Conservation (phyloP, 2,888 invertebrate genomes). For the Venustoraphidia nigricollis region DNA sequence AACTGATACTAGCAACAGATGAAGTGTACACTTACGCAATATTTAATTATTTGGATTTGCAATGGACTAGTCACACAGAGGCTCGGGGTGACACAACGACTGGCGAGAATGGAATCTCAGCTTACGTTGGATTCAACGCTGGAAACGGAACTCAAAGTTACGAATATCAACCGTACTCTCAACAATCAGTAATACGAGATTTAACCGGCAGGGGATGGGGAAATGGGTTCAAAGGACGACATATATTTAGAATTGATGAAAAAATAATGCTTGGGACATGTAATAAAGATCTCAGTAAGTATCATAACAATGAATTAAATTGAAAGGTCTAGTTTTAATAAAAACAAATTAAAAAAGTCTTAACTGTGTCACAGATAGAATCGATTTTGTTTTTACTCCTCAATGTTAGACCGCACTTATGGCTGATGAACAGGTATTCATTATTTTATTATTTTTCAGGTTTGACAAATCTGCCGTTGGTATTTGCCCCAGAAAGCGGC, state of each 20-base stretch:
- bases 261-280: conserved; percentile 86
- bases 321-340: neutral
- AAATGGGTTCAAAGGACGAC: conserved; percentile 77
- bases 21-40: conserved; percentile 90
- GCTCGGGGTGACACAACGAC: conserved; percentile 78
- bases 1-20: conserved; percentile 83
- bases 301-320: neutral
- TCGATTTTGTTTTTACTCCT: neutral
- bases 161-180: conserved; percentile 83
- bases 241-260: conserved; percentile 90
- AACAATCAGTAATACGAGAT: conserved; percentile 69
- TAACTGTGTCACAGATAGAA: neutral
- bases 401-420: no score
- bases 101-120: conserved; percentile 77
- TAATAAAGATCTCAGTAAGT: conserved; percentile 70
- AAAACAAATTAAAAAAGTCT: no score
- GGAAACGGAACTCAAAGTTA: conserved; percentile 85
- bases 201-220: conserved; percentile 73
- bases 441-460: conserved; percentile 31
- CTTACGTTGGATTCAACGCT: conserved; percentile 89
- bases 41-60: conserved; percentile 82
- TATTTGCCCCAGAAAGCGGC: conserved; percentile 89
- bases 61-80: conserved; percentile 84
- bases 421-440: neutral
- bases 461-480: conserved; percentile 62